phyloP scores from a whole-genome alignment of 2,888 invertebrate species.

The Cephonodes hylas region DNA sequence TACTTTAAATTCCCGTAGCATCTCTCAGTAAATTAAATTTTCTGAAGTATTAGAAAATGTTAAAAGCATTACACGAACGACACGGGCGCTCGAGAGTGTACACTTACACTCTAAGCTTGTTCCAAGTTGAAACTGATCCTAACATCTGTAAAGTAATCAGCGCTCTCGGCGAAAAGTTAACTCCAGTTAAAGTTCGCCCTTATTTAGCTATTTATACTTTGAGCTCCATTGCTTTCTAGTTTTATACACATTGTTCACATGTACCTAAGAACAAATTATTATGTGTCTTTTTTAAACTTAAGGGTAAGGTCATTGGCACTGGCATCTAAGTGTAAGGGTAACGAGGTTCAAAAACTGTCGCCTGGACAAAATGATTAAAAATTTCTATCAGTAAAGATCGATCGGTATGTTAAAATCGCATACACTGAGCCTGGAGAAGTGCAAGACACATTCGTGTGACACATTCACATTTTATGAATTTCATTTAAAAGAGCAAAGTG shows the following conservation, averaged over 20 bases:
- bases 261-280: background rate
- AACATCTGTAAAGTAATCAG: background rate
- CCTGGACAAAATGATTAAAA: too few relatives aligned
- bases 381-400: too few relatives aligned
- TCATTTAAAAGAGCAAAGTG: too few relatives aligned
- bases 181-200: background rate
- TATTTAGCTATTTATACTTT: background rate
- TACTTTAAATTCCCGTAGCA: too few relatives aligned
- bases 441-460: too few relatives aligned
- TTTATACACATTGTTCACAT: background rate
- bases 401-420: too few relatives aligned
- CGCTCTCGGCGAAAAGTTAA: background rate
- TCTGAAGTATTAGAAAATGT: background rate
- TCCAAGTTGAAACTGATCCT: background rate
- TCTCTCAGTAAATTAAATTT: background rate
- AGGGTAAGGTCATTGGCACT: too few relatives aligned
- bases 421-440: too few relatives aligned
- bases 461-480: too few relatives aligned
- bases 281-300: background rate
- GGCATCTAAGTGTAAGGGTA: too few relatives aligned
- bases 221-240: background rate
- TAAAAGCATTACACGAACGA: background rate
- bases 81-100: background rate
- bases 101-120: constrained; percentile 9
- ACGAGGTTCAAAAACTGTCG: too few relatives aligned